Evolutionary conservation across 2,797 vertebrate genomes (phyloP).

Genomic region (Dryobates pubescens): DNA sequence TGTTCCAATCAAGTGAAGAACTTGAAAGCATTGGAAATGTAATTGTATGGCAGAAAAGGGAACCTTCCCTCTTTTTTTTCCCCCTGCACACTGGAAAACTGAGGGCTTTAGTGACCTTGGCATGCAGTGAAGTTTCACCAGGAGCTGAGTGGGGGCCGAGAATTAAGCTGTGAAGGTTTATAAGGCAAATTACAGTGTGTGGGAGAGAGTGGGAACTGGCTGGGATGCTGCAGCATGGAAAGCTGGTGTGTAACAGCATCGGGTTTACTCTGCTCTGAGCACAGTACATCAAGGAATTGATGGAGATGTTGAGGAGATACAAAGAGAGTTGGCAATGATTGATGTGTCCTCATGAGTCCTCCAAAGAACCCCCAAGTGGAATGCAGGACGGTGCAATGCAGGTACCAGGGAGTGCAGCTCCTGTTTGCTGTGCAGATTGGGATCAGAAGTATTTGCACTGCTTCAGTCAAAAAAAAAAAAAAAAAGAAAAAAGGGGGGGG

Average conservation of each 20-base stretch:
- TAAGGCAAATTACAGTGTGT: not conserved
- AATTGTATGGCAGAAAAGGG: not conserved
- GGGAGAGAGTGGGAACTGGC: not conserved
- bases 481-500: not conserved
- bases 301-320: not conserved
- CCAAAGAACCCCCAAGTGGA: not conserved
- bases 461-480: not conserved
- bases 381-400: not conserved
- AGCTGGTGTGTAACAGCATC: not conserved
- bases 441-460: constrained; percentile 34
- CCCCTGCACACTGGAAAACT: not conserved
- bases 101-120: not conserved
- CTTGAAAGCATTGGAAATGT: not conserved
- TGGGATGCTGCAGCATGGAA: not conserved
- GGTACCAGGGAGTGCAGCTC: not conserved
- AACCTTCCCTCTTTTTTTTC: not conserved
- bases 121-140: not conserved
- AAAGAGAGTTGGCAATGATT: not conserved
- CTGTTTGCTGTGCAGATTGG: not conserved
- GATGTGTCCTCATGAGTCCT: not conserved
- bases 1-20: not conserved
- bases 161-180: not conserved
- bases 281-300: not conserved
- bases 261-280: not conserved
- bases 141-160: not conserved